A percentile compares a stretch with the other conserved stretches of the same genome.
These are phyloP conservation scores for Chaunax sp. DNA, from an alignment of 2,797 vertebrate species.

Conservation along the genomic window DNA sequence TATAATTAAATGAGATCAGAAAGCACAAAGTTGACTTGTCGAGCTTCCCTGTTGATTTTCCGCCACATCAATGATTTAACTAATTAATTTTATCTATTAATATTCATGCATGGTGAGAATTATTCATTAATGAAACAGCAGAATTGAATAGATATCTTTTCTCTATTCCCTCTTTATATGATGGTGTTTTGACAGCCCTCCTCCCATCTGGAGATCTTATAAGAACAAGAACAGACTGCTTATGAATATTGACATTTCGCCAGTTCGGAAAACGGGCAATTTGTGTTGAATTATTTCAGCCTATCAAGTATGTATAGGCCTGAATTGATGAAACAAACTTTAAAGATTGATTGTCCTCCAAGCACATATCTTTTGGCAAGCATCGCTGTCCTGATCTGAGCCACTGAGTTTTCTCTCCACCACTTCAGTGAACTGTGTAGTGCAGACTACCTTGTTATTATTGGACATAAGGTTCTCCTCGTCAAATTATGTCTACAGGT, in stretches of 20 bases:
- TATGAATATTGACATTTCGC: conserved; percentile 81
- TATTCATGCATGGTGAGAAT: conserved; percentile 83
- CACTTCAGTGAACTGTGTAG: conserved; percentile 54
- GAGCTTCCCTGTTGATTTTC: conserved; percentile 78
- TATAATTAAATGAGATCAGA: conserved; percentile 66
- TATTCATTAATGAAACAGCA: conserved; percentile 85
- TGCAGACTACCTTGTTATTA: conserved; percentile 53
- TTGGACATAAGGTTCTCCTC: conserved; percentile 17
- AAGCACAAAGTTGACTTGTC: conserved; percentile 62
- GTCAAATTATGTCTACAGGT: conserved; percentile 50
- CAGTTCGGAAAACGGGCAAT: conserved; percentile 66
- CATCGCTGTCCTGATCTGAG: conserved; percentile 40
- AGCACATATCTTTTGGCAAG: conserved; percentile 51
- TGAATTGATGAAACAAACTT: conserved; percentile 70
- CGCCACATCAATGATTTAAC: conserved; percentile 83
- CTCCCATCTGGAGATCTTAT: conserved; percentile 73
- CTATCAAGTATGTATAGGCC: conserved; percentile 65
- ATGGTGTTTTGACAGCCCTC: conserved; percentile 81
- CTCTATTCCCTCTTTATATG: conserved; percentile 78
- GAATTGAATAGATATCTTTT: conserved; percentile 77
- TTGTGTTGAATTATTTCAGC: conserved; percentile 72
- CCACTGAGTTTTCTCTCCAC: conserved; percentile 24
- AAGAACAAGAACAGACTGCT: conserved; percentile 75
- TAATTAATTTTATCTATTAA: conserved; percentile 86
- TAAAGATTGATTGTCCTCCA: conserved; percentile 63